Conservation (phyloP, 2,797 vertebrate species). For the Craterocephalus amniculus region DNA sequence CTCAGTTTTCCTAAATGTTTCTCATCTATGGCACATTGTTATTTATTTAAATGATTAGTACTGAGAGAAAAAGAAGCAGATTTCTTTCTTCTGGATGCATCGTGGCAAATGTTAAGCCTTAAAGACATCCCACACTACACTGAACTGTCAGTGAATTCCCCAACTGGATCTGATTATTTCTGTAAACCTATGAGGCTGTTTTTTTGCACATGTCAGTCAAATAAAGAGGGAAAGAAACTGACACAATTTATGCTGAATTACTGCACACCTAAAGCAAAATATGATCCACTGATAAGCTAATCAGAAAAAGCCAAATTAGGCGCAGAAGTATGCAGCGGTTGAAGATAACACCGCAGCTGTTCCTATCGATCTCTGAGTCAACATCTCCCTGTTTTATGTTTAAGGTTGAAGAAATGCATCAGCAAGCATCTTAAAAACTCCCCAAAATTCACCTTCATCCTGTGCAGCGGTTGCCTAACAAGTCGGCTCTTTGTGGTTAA, state of each 20-base stretch:
- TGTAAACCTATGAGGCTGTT: background rate
- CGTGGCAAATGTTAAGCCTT: background rate
- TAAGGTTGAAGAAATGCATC: background rate
- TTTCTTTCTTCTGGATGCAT: background rate
- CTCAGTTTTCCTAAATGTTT: background rate
- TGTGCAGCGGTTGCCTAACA: slow-evolving; percentile 5
- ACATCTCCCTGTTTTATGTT: background rate
- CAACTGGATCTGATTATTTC: slow-evolving; percentile 6
- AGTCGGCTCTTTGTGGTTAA: slow-evolving; percentile 44
- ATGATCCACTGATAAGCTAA: background rate
- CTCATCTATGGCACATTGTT: background rate
- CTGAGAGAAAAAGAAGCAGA: background rate
- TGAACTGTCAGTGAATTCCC: slow-evolving; percentile 12
- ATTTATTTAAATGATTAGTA: slow-evolving; percentile 8
- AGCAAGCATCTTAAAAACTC: background rate
- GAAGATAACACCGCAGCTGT: background rate
- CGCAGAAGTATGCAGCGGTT: background rate
- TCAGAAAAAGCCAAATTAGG: background rate
- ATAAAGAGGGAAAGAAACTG: background rate
- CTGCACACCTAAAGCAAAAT: background rate
- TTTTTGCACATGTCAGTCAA: background rate
- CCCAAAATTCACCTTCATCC: slow-evolving; percentile 6
- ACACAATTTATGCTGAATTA: background rate
- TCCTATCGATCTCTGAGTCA: background rate
- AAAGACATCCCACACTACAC: slow-evolving; percentile 6